Percentiles rank a stretch among this genome's conserved stretches.
Evolutionary conservation across 2,797 vertebrate species (phyloP).

Genomic region (Emys orbicularis): DNA sequence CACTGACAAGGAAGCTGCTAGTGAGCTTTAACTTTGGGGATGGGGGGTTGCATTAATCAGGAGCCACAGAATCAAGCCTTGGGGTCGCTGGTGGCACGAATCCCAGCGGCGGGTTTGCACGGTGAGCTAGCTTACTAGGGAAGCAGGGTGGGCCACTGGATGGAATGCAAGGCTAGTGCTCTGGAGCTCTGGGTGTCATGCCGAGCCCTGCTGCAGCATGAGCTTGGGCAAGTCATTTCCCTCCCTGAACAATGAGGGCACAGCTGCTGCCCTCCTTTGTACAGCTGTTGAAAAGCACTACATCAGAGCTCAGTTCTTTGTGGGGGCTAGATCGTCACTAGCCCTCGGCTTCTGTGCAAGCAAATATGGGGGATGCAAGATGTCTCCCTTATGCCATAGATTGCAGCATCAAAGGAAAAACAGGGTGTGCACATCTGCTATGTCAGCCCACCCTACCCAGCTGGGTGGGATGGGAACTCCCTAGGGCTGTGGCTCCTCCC

Average conservation of each 20-base stretch:
- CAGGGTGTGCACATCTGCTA: not conserved
- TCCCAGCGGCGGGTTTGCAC: not conserved
- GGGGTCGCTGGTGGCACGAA: not conserved
- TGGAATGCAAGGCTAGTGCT: not conserved
- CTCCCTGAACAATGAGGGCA: not conserved
- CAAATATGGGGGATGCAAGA: not conserved
- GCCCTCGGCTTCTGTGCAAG: not conserved
- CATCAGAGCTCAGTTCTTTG: not conserved
- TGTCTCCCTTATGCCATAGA: not conserved
- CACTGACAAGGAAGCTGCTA: constrained; percentile 48
- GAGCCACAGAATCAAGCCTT: not conserved
- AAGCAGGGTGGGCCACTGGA: not conserved
- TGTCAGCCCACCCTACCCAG: not conserved
- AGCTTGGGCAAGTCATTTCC: not conserved
- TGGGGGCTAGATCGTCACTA: not conserved
- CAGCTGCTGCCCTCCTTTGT: not conserved
- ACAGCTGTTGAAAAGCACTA: not conserved
- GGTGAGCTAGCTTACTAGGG: not conserved
- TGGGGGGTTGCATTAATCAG: fast-evolving
- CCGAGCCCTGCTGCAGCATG: not conserved
- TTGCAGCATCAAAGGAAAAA: not conserved
- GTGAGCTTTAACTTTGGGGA: not conserved
- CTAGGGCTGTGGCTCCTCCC: not conserved
- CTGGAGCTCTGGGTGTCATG: not conserved
- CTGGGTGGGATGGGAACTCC: not conserved